Conservation (phyloP, 2,888 invertebrate genomes). For the Watsonalla binaria region DNA sequence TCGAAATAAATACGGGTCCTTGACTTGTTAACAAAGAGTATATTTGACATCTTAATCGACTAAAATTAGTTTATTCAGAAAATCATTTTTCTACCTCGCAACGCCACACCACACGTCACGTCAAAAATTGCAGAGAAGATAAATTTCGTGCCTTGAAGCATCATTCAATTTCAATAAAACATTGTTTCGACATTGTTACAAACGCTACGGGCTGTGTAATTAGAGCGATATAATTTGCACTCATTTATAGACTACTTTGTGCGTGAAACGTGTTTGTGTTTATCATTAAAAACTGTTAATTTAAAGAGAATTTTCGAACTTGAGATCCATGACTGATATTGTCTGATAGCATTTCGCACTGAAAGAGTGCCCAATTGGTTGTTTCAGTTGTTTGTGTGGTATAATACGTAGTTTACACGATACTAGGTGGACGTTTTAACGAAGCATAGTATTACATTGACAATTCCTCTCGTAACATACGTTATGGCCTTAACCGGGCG, state of each 20-base stretch:
- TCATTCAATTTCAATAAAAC: slow-evolving; percentile 24
- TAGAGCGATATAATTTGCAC: slow-evolving; percentile 18
- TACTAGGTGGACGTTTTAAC: slow-evolving; percentile 24
- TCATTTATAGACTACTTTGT: slow-evolving; percentile 13
- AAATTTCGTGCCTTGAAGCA: slow-evolving; percentile 43
- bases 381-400: slow-evolving; percentile 21
- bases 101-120: slow-evolving; percentile 36
- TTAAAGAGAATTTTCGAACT: slow-evolving; percentile 16
- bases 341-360: not conserved
- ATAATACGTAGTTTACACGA: slow-evolving; percentile 21
- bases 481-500: slow-evolving; percentile 14
- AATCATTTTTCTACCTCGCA: slow-evolving; percentile 5
- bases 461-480: slow-evolving; percentile 11
- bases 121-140: slow-evolving; percentile 27
- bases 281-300: slow-evolving; percentile 9
- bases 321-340: slow-evolving; percentile 16
- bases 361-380: slow-evolving; percentile 21
- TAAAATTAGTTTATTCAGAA: not conserved
- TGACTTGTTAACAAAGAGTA: too few species aligned
- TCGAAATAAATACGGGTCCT: too few species aligned
- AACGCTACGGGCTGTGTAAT: slow-evolving; percentile 12
- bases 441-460: slow-evolving; percentile 11
- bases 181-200: slow-evolving; percentile 17
- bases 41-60: too few species aligned
- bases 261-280: slow-evolving; percentile 12